Base-by-base conservation (phyloP, 2,888 invertebrate species). In the Pseudococcus viburni region DNA sequence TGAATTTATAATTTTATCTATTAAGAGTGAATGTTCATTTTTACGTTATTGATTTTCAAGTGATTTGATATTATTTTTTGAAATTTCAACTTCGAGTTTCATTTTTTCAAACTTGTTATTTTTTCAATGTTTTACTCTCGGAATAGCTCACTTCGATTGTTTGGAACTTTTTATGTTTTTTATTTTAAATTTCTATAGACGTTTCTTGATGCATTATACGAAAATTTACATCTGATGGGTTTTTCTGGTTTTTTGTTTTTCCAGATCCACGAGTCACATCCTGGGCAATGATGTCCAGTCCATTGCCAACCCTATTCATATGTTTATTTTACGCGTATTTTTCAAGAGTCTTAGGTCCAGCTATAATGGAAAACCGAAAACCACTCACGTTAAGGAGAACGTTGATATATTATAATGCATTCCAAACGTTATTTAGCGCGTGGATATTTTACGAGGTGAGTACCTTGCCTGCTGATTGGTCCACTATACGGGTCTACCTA, bases 381-480 rank as follows among this genome's bases (percentile, higher is more conserved):
- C 96, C 98, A 77, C 95, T 96, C 92, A 94, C 97, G 91, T 93
- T 98, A 90, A 94, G 96, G 90, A 93, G 93, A 90, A 92, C 96
- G 89, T 94, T 98, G 91, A 94, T 98, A 90, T 92, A 95, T 90
- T 98, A 98, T 92, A 98, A 98, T 93, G 93, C 97, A 90, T 93
- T 95, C 91, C 98, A 98, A 94, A 97, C 98, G 48, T 91, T 96
- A 90, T 96, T 98, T 92, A 98, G 97, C 91, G 93, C 95, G 89
- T 98, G 96, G 95, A 95, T 97, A 92, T 97, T 97, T 93, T 95
- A 96, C 92, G 97, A 98, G 95, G 98, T 98, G 94, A 94, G 93
- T 92, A 59, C 59, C n/a, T 5, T n/a, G 59, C 59, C 9, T 42
- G n/a, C 26, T n/a, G 17, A 77, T 19, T 77, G 15, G 26, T 17